Evolutionary conservation across 2,113 vertebrate species (phyloP), one percentile per base, ranked within the genome.

Genomic region (Nettapus auritus): DNA sequence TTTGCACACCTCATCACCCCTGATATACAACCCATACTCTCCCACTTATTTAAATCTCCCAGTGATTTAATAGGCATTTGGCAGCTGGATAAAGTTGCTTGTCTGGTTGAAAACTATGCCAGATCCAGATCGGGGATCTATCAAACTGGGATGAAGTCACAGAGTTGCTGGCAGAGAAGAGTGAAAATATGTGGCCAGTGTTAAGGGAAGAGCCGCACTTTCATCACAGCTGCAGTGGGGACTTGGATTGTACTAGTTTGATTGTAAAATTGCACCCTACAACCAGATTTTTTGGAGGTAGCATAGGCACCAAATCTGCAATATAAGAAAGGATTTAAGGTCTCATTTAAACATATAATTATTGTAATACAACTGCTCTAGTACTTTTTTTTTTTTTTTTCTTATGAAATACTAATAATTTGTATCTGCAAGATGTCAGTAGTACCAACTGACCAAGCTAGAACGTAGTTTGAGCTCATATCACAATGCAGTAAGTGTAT

Each of bases 401-500:
- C 11, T 85, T 17, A 46, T 55, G 8, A 77, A 68, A 57, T 63
- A 34, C 4, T 55, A 56, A 17, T 5, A 52, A 19, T 44, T 36
- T 3, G 15, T 19, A 2, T 34, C n/a, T 79, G 29, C 22, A 46
- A 56, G 46, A 22, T 3, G 74, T 11, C 29, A 84, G 16, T 19
- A 46, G n/a, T 46, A 46, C 31, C 40, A 66, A 18, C 11, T 57
- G 23, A 40, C 18, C 40, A 70, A 57, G 26, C 9, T 10, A 36
- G n/a, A 38, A 31, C 40, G 18, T 20, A 25, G 16, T 74, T 69
- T 14, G 56, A 86, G 33, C 8, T 86, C 14, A 15, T 15, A 55
- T 2, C 23, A 36, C 1, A 0, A 10, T 73, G 23, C 2, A 6
- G 12, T 25, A 86, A 78, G 3, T 17, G 2, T 31, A 4, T 60